Evolutionary conservation across 2,888 invertebrate species (phyloP), one percentile per base, ranked within the genome.

Genomic region (Drosophila anceps): DNA sequence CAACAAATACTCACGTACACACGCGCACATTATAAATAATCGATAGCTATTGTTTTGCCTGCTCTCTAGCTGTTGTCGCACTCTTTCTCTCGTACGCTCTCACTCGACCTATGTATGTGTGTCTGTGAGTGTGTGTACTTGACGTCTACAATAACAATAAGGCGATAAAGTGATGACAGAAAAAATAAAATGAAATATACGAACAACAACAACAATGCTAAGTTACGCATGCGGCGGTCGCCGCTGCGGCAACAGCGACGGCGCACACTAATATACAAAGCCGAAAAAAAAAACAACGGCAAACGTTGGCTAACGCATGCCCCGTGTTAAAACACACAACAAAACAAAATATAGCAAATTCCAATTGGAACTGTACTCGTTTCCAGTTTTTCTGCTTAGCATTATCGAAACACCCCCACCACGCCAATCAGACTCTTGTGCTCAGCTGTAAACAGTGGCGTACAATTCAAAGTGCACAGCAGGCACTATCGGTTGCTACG

Each of bases 201-300:
- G 60, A 63, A 58, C 41, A 67, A 67, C 51, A 57, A 50, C 69
- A 75, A 62, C 58, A 59, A 48, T 15, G 20, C 12, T 29, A 76
- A 72, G 85, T 76, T 85, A 85, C 84, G 84, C 84, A 84, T 84
- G 84, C 84, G 84, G 83, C 69, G 79, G 76, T 54, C 46, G 51
- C 48, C 62, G 44, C 64, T 48, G 51, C 60, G 64, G 68, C 64
- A 35, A 72, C 63, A 75, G 80, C 82, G 82, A 72, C 82, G 82
- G 82, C 82, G 84, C 82, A 82, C 63, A 73, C 44, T 51, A 66
- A 62, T 46, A 50, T 59, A 53, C 46, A 61, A 24, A 58, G 51
- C 24, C 18, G 41, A 39, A 62, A 54, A 54, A 39, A 29, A 44
- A 41, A 62, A 33, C 29, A 35, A 43, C 24, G 65, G 43, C 24